Conservation (phyloP, 1,140 invertebrate species). For the Anadara kagoshimensis region DNA sequence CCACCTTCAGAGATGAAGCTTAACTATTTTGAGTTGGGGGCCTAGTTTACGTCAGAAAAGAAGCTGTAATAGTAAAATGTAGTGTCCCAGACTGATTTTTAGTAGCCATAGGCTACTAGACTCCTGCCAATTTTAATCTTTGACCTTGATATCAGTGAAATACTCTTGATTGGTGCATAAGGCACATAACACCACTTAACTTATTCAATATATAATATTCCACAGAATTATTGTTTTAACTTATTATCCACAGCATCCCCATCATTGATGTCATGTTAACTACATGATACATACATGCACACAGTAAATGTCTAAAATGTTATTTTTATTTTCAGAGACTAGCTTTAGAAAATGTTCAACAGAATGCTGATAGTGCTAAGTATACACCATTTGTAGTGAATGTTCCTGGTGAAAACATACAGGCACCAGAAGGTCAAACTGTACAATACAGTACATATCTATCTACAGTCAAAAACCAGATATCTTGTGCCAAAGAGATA, state of each 20-base stretch:
- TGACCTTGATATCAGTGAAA: too few species aligned
- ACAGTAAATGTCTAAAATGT: not conserved
- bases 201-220: not conserved
- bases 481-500: constrained; percentile 26
- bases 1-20: too few species aligned
- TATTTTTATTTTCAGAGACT: constrained; percentile 29
- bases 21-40: too few species aligned
- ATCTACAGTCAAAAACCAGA: constrained; percentile 25
- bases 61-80: too few species aligned
- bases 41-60: too few species aligned
- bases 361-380: constrained; percentile 31
- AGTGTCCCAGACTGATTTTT: too few species aligned
- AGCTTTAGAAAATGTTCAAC: constrained; percentile 25
- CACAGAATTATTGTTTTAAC: not conserved
- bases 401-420: constrained; percentile 27
- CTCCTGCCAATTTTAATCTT: too few species aligned
- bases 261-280: not conserved
- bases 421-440: constrained; percentile 16
- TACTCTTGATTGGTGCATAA: too few species aligned
- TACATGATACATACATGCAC: not conserved
- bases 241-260: not conserved
- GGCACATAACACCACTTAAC: too few species aligned
- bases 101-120: too few species aligned
- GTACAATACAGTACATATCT: constrained; percentile 23
- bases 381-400: constrained; percentile 23